phyloP scores from a whole-genome alignment of 2,797 vertebrate species.

The Rhynchotus rufescens region DNA sequence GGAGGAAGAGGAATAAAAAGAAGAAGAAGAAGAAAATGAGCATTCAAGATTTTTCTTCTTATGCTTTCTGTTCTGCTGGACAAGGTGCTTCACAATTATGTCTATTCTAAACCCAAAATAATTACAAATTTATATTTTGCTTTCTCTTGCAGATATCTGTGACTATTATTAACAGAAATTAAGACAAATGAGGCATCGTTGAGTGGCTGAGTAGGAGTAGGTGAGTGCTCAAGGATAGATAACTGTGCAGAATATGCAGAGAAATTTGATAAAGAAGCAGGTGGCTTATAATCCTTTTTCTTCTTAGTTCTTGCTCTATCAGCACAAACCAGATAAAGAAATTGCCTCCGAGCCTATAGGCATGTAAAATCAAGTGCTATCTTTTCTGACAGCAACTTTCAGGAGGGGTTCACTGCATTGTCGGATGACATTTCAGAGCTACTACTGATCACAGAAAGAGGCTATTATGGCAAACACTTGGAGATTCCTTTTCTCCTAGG shows the following conservation, averaged over 20 bases:
- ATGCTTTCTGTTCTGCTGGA: neutral
- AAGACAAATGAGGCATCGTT: conserved; percentile 41
- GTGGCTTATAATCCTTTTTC: neutral
- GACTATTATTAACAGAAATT: conserved; percentile 43
- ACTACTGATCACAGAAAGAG: neutral
- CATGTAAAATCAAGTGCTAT: neutral
- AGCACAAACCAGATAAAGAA: neutral
- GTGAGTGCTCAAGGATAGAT: neutral
- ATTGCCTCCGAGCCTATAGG: neutral
- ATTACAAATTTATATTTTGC: conserved; percentile 24
- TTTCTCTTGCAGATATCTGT: conserved; percentile 40
- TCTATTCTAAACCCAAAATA: neutral
- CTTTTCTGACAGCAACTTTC: neutral
- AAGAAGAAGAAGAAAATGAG: neutral
- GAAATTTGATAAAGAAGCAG: conserved; percentile 1
- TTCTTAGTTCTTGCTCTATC: neutral
- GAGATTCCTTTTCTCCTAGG: neutral
- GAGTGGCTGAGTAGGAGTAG: neutral
- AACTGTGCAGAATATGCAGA: conserved; percentile 17
- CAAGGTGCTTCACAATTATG: neutral
- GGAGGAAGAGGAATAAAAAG: neutral
- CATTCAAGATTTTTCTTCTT: neutral
- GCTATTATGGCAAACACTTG: neutral
- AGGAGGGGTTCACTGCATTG: neutral
- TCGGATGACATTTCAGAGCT: neutral